Evolutionary conservation across 2,797 vertebrate species (phyloP), one percentile per base, ranked within the genome.

Genomic region (Aselliscus stoliczkanus): DNA sequence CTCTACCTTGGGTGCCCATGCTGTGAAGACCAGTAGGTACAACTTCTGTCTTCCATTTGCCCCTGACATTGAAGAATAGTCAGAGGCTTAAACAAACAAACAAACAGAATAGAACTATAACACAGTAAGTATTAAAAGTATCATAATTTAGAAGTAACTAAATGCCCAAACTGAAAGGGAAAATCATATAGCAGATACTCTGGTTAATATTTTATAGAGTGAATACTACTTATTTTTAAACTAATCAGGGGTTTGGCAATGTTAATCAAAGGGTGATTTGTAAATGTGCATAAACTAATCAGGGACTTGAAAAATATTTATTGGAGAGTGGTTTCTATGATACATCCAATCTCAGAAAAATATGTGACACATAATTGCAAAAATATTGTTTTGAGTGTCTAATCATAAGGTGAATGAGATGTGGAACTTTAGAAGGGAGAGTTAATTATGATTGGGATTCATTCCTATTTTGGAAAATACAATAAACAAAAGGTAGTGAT

Each of bases 271-370:
- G 18, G 39, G n/a, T 88, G 17, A 0, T 69, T 96, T 84, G 25
- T 93, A 58, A 86, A 89, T 75, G 29, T 50, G 42, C 44, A 72
- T 87, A 92, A 95, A 95, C 27, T 81, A 86, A 86, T 94, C 47
- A 95, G n/a, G 50, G 29, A 8, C 14, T 89, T 87, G n/a, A 96
- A 90, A 81, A 91, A 67, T 95, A 81, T 69, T 94, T 82, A 62
- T 65, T 95, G 75, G 27, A 80, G 20, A 70, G 23, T 88, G 4
- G 3, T 56, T 97, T 90, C 18, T 92, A 34, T 73, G 76, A 70
- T 79, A 85, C 37, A 81, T 54, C 39, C n/a, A 13, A 52, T 88
- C 39, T 94, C 87, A 83, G 29, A 34, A 90, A 85, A 83, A 50
- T 58, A 70, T 82, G 37, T 83, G 69, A 18, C 27, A 70, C 12